A percentile compares a stretch with the other conserved stretches of the same genome.
These are phyloP conservation scores for Hylaeus volcanicus DNA, from an alignment of 1,140 invertebrate species.

Conservation along the genomic window DNA sequence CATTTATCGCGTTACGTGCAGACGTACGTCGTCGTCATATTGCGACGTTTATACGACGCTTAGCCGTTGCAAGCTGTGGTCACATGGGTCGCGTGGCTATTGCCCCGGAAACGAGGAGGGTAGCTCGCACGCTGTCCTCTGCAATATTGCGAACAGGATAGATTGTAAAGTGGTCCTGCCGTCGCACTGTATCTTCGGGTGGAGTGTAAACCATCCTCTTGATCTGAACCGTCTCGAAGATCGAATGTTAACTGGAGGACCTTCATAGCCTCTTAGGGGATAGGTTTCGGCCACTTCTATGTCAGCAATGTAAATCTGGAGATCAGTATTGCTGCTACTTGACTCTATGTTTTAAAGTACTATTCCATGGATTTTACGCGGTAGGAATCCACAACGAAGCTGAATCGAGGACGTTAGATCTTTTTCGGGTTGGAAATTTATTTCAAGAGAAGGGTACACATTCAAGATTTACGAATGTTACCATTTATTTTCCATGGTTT, in stretches of 20 bases:
- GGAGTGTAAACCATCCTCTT: not conserved
- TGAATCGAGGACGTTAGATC: too few species aligned
- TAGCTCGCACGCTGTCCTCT: not conserved
- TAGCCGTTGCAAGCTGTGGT: slow-evolving; percentile 8
- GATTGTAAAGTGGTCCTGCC: not conserved
- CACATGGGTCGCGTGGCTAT: slow-evolving; percentile 13
- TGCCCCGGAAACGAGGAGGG: slow-evolving; percentile 4
- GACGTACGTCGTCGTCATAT: slow-evolving; percentile 2
- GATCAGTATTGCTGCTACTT: too few species aligned
- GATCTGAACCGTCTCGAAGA: not conserved
- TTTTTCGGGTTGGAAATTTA: too few species aligned
- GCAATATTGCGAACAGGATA: slow-evolving; percentile 11
- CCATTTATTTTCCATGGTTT: too few species aligned
- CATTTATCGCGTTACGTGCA: slow-evolving; percentile 4
- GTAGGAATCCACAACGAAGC: too few species aligned
- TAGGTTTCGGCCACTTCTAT: too few species aligned
- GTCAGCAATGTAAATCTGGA: too few species aligned
- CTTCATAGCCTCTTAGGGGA: not conserved
- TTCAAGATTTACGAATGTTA: too few species aligned
- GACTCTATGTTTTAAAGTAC: too few species aligned
- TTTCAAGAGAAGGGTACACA: too few species aligned
- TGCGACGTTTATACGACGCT: slow-evolving; percentile 33
- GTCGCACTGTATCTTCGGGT: not conserved
- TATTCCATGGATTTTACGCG: too few species aligned
- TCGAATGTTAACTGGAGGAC: slow-evolving; percentile 19